Evolutionary conservation across 2,113 vertebrate genomes (phyloP).

Genomic region (Amblyornis subalaris): DNA sequence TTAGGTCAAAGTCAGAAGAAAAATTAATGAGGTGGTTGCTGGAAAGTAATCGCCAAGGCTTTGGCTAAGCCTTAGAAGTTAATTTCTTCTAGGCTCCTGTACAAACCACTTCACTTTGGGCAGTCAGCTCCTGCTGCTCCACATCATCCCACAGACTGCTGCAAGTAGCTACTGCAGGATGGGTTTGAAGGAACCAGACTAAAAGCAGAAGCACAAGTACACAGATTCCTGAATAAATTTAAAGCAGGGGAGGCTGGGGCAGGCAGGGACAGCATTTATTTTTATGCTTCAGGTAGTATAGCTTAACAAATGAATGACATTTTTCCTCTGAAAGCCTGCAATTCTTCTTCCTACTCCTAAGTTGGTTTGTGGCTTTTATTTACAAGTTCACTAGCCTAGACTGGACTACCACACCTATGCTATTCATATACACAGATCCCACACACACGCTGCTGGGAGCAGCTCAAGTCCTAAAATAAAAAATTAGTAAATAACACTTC

Average conservation of each 20-base stretch:
- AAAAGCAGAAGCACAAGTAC: background rate
- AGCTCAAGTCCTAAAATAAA: background rate
- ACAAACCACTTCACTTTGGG: background rate
- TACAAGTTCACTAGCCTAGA: background rate
- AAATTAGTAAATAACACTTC: background rate
- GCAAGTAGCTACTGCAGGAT: background rate
- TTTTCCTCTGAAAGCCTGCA: background rate
- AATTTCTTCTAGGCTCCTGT: background rate
- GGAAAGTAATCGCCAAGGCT: background rate
- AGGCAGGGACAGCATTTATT: background rate
- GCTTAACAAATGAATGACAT: background rate
- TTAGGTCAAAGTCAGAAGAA: background rate
- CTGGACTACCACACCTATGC: background rate
- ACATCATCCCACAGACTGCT: background rate
- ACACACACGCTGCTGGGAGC: background rate
- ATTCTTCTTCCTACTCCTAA: background rate
- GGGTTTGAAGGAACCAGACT: background rate
- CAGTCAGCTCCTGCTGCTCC: background rate
- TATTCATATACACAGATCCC: background rate
- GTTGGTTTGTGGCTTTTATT: background rate
- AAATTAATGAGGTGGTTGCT: background rate
- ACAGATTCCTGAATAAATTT: background rate
- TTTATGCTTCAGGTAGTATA: background rate
- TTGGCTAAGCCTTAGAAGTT: background rate
- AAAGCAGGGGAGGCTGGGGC: accelerated